Conservation (phyloP, 2,888 invertebrate species). For the Timandra comae region DNA sequence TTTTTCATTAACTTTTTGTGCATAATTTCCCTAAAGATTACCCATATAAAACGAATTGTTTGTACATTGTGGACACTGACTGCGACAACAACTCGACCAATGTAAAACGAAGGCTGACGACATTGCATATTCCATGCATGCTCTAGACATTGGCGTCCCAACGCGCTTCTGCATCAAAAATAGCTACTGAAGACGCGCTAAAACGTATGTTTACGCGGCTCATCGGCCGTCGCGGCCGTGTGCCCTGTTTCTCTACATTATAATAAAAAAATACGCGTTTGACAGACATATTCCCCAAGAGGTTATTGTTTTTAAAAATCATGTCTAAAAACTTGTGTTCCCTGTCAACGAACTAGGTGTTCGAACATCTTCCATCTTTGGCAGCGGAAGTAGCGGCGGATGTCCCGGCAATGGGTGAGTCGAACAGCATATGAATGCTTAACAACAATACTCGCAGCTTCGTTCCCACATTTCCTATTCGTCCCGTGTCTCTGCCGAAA, state of each 20-base stretch:
- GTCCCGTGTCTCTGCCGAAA: conserved; percentile 65
- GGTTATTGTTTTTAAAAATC: conserved; percentile 27
- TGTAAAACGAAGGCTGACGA: conserved; percentile 63
- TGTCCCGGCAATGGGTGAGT: conserved; percentile 74
- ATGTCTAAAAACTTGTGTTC: conserved; percentile 42
- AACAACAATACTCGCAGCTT: conserved; percentile 61
- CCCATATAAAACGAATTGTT: too few relatives aligned
- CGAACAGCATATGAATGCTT: conserved; percentile 66
- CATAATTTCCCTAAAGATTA: too few relatives aligned
- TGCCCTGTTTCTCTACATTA: conserved; percentile 22
- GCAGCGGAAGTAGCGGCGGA: conserved; percentile 74
- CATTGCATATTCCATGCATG: conserved; percentile 76
- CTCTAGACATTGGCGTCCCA: conserved; percentile 75
- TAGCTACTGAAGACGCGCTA: conserved; percentile 70
- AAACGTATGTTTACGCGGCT: conserved; percentile 65
- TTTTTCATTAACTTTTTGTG: too few relatives aligned
- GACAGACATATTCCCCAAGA: conserved; percentile 10
- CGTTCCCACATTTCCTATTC: conserved; percentile 71
- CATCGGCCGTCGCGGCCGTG: conserved; percentile 59
- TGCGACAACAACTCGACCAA: conserved; percentile 32
- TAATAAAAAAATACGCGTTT: conserved; percentile 21
- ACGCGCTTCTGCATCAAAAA: conserved; percentile 74
- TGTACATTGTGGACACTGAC: too few relatives aligned
- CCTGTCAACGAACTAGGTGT: conserved; percentile 68
- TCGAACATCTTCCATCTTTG: conserved; percentile 72